Base-by-base conservation (phyloP, 2,888 invertebrate genomes). In the Cryptocephalus primarius region DNA sequence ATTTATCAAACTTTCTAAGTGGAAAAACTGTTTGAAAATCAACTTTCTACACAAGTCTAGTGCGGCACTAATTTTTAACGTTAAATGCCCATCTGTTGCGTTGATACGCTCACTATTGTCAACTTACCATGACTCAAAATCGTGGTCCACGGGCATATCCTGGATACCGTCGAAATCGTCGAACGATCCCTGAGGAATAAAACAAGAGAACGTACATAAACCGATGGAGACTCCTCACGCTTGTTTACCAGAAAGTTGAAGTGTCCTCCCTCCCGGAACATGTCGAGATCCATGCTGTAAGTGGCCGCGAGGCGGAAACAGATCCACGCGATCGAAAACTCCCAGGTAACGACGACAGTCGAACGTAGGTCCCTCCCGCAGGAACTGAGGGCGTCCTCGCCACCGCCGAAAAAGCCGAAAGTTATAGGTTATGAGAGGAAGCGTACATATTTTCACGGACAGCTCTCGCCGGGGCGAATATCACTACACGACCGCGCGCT, bases 261-360 rank as follows among this genome's bases (percentile, higher is more conserved):
- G 52, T 72, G 71, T 64, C 74, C 72, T 60, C 68, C 74, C 63
- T 73, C 72, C 51, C 71, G 68, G 55, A 72, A 72, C 50, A 71
- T 71, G 57, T 71, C 72, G 50, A 74, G 67, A 66, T 75, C 75
- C 75, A 76, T 75, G 3, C 22, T 72, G 73, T 46, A 43, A 33
- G 47, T 36, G 50, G 48, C 46, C 50, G 45, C 47, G 43, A 48
- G 47, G 45, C 43, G 44, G 44, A 44, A 33, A 38, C 42, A 44
- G 43, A 40, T 22, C 22, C 2, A 22, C 22, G 22, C 13, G 11
- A 31, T 40, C 11, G 9, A 40, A 40, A 4, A 39, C 14, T 40
- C 1, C n/a, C 40, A 1, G 8, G 22, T 4, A 12, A 10, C 22
- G 40, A 12, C 2, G 31, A 44, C 31, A 44, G 44, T 43, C 46